phyloP scores from a whole-genome alignment of 2,113 vertebrate genomes.

The Chloropsis cyanopogon region DNA sequence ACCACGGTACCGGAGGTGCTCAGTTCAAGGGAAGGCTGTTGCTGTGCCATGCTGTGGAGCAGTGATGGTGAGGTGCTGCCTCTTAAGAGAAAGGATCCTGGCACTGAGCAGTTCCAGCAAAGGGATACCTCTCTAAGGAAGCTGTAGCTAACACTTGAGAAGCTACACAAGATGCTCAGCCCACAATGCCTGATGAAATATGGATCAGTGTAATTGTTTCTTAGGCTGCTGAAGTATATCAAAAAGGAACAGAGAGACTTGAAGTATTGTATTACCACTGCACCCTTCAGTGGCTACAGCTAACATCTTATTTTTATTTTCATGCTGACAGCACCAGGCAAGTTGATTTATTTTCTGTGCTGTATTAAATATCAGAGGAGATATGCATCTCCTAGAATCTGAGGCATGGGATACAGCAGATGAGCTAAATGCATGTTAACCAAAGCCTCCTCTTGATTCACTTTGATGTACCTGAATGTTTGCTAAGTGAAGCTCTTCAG shows the following conservation, averaged over 20 bases:
- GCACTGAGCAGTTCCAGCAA: background rate
- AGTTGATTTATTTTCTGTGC: constrained; percentile 27
- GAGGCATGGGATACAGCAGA: background rate
- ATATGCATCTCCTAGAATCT: background rate
- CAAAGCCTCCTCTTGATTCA: background rate
- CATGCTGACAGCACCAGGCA: background rate
- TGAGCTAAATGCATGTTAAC: background rate
- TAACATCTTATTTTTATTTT: constrained; percentile 39
- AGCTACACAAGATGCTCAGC: background rate
- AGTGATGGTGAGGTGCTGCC: background rate
- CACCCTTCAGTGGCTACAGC: constrained; percentile 4
- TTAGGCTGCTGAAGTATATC: background rate
- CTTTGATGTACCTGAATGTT: background rate
- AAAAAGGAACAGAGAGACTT: background rate
- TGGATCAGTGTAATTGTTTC: background rate
- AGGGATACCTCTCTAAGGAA: background rate
- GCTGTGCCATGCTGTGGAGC: rapidly evolving
- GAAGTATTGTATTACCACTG: background rate
- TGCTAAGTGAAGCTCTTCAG: background rate
- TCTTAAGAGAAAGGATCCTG: background rate
- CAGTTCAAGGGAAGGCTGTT: background rate
- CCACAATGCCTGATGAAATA: constrained; percentile 10
- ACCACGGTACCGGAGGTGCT: rapidly evolving
- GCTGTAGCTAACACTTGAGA: background rate
- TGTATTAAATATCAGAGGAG: constrained; percentile 3